Percentiles rank a stretch among this genome's conserved stretches.
Evolutionary conservation across 2,113 vertebrate species (phyloP).

Genomic region (Labeo catla): DNA sequence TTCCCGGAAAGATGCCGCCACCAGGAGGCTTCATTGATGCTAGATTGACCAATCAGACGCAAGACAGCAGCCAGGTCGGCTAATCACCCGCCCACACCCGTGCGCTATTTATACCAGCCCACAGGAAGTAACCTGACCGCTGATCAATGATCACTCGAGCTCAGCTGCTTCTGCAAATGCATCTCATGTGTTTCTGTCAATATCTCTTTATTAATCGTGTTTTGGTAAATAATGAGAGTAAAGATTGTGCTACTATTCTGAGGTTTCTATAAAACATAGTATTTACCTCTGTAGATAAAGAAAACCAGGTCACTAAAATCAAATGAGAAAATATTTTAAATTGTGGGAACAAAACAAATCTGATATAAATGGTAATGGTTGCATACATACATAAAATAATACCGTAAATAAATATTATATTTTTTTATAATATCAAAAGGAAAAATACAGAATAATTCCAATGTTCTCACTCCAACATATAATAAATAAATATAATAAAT

Average conservation of each 20-base stretch:
- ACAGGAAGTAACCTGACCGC: background rate
- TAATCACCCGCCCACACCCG: background rate
- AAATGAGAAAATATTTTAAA: background rate
- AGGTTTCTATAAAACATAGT: background rate
- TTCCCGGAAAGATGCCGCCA: constrained; percentile 90
- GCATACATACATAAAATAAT: background rate
- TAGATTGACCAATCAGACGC: constrained; percentile 79
- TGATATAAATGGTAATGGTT: background rate
- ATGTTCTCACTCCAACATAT: no score
- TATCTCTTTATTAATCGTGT: background rate
- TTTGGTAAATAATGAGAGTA: background rate
- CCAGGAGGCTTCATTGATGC: constrained; percentile 86
- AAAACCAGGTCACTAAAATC: background rate
- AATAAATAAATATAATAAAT: no score
- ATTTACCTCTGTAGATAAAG: background rate
- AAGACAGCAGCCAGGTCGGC: constrained; percentile 81
- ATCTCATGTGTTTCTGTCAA: background rate
- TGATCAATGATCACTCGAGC: background rate
- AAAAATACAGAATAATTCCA: background rate
- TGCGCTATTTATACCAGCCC: background rate
- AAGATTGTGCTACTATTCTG: background rate
- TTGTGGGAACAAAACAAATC: background rate
- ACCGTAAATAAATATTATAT: no score
- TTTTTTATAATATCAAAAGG: no score
- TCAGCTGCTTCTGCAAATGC: constrained; percentile 1